Base-by-base conservation (phyloP, 2,888 invertebrate genomes). In the Apamea crenata region DNA sequence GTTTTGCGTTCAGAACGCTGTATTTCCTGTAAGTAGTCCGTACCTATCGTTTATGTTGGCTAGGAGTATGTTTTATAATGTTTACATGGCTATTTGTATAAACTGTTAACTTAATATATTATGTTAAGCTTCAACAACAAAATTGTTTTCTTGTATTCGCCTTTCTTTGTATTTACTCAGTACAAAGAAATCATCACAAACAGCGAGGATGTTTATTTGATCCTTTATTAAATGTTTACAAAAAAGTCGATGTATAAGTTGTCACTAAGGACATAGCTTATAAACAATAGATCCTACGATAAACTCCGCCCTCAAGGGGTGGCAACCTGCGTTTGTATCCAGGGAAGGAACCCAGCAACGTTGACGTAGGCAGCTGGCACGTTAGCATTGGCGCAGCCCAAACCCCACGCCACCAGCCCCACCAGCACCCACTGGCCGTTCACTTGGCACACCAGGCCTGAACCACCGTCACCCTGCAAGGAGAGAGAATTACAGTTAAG, bases 341-440 rank as follows among this genome's bases (percentile, higher is more conserved):
- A 98, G 7, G 97, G 94, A 70, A 97, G 91, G 86, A 98, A 97
- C 44, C 97, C 97, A 12, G 97, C 97, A 3, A 99, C 97, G 91
- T 98, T 98, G 44, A 98, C 98, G 91, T 99, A 99, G 36, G 98
- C 98, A 0, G 98, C 99, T 0, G 98, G 98, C 12, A 98, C 97
- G 80, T 98, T 98, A 1, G 97, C 94, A 85, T 95, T 96, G 0
- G 98, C 99, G 87, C 98, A 98, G 70, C 98, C 98, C 61, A 98
- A 97, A 0, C 98, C 98, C 98, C 98, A 98, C 44, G 98, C 94
- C 25, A 98, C 98, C 83, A 98, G 93, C 0, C 98, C 98, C 14
- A 97, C 97, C 1, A 98, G 96, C 77, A 96, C 96, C 97, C 97
- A 98, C 77, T 96, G 96, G 0, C 97, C 97, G 78, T 95, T 95